Evolutionary conservation across 35 echinoderm and acorn worm species (phyloP), one percentile per base, ranked within the genome.

Genomic region (Eucidaris tribuloides): DNA sequence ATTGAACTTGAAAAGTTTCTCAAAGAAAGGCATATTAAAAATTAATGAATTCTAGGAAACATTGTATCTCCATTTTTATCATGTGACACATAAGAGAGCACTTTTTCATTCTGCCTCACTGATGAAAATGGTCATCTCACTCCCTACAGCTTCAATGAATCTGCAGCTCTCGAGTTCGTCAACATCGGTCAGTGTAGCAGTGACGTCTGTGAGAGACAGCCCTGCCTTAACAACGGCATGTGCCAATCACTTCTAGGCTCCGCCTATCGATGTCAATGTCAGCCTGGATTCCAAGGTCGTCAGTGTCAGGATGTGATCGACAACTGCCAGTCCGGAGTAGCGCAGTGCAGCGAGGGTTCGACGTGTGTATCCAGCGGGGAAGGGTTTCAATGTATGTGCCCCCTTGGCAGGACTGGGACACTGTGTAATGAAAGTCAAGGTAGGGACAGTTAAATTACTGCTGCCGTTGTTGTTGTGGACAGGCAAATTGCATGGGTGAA

Each of bases 171-270:
- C 46, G 84, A 78, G 70, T 71, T 89, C 17, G 77, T 58, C 36
- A 88, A 96, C 36, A 62, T 96, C 9, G 88, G 65, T 0, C 88
- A 96, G 49, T 96, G 93, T 77, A 79, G 86, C 60, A 35, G 70
- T 3, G 76, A 96, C 28, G 80, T 96, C 15, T 97, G 94, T 42
- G 60, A 63, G 39, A 78, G 85, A 44, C 78, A 33, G 4, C 94
- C 94, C 18, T 97, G 94, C 29, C 46, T 81, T 33, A 97, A 97
- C 40, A 70, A 79, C 2, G 94, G 81, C 9, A 85, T 78, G 1
- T 97, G 94, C 54, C 32, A 61, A 3, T 77, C 94, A 3, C 33
- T 77, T 0, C 23, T 44, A 38, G 84, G 70, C n/a, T 76, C 66
- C 27, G 1, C 68, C 68, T 92, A 85, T 58, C 45, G 37, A 9